These are phyloP conservation scores for Drosophila varians DNA, from an alignment of 1,140 invertebrate genomes.

Conservation along the genomic window DNA sequence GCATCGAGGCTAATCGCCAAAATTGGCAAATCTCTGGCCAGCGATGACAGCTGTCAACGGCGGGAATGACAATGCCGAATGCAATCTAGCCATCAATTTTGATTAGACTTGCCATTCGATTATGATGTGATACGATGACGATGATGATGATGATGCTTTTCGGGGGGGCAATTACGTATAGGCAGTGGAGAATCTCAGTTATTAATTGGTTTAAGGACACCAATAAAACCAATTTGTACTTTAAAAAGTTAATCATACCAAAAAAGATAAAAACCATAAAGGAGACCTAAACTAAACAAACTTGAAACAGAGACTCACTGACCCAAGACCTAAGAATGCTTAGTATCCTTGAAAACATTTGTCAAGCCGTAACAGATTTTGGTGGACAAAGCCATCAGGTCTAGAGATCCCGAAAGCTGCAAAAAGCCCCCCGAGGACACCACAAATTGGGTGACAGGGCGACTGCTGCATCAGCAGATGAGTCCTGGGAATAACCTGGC, in stretches of 20 bases:
- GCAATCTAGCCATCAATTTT: conserved; percentile 71
- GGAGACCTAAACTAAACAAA: too few relatives aligned
- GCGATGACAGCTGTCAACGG: conserved; percentile 67
- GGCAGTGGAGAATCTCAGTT: too few relatives aligned
- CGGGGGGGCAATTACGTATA: too few relatives aligned
- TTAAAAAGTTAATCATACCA: too few relatives aligned
- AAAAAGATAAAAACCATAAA: too few relatives aligned
- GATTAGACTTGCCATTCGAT: conserved; percentile 49
- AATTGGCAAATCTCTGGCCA: conserved; percentile 58
- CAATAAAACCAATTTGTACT: too few relatives aligned
- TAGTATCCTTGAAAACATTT: not conserved
- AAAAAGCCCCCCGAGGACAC: not conserved
- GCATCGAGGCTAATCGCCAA: conserved; percentile 67
- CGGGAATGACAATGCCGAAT: conserved; percentile 32
- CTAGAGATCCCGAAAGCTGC: not conserved
- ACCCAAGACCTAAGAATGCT: not conserved
- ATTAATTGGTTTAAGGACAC: not conserved
- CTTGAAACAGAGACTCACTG: too few relatives aligned
- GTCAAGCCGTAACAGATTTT: not conserved
- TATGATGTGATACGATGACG: too few relatives aligned
- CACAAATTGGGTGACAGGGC: not conserved
- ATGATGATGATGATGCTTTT: too few relatives aligned
- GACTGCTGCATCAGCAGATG: conserved; percentile 31
- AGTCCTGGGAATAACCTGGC: not conserved
- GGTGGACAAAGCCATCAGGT: not conserved